These are phyloP conservation scores for Gambusia holbrooki DNA, from an alignment of 2,113 vertebrate species.

Conservation along the genomic window DNA sequence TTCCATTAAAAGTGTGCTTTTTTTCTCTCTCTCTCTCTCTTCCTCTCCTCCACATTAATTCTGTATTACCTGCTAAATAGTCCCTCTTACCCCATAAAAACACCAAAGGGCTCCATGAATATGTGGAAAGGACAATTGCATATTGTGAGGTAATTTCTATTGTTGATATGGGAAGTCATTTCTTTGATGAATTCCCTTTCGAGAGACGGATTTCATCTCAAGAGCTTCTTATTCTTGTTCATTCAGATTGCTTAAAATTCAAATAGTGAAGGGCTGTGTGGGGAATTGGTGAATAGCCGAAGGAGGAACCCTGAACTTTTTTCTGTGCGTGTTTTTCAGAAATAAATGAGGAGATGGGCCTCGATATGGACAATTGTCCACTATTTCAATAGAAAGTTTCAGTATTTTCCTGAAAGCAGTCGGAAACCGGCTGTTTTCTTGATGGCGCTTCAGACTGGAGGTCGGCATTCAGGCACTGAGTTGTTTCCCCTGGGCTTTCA, in stretches of 20 bases:
- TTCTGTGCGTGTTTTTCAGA: slow-evolving; percentile 61
- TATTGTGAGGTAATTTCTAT: slow-evolving; percentile 82
- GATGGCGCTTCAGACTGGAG: slow-evolving; percentile 44
- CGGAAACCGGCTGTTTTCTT: slow-evolving; percentile 62
- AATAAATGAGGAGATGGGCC: slow-evolving; percentile 71
- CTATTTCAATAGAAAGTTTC: slow-evolving; percentile 60
- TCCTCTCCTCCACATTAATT: slow-evolving; percentile 65
- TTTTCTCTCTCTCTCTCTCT: slow-evolving; percentile 37
- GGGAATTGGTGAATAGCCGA: slow-evolving; percentile 67
- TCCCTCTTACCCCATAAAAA: slow-evolving; percentile 75
- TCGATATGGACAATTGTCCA: slow-evolving; percentile 70
- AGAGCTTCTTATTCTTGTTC: slow-evolving; percentile 72
- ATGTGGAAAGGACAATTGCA: slow-evolving; percentile 76
- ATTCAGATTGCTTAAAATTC: slow-evolving; percentile 75
- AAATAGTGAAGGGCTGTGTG: slow-evolving; percentile 58
- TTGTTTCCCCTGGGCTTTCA: slow-evolving; percentile 58
- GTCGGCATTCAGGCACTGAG: slow-evolving; percentile 19
- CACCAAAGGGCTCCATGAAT: slow-evolving; percentile 78
- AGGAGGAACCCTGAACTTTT: slow-evolving; percentile 67
- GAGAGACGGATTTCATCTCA: slow-evolving; percentile 75
- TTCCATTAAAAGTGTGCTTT: slow-evolving; percentile 74
- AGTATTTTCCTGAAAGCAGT: slow-evolving; percentile 68
- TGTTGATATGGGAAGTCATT: slow-evolving; percentile 82
- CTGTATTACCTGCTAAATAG: slow-evolving; percentile 77
- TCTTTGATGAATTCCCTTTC: slow-evolving; percentile 78